Evolutionary conservation across 2,888 invertebrate species (phyloP), one percentile per base, ranked within the genome.

Genomic region (Pilophorus perplexus): DNA sequence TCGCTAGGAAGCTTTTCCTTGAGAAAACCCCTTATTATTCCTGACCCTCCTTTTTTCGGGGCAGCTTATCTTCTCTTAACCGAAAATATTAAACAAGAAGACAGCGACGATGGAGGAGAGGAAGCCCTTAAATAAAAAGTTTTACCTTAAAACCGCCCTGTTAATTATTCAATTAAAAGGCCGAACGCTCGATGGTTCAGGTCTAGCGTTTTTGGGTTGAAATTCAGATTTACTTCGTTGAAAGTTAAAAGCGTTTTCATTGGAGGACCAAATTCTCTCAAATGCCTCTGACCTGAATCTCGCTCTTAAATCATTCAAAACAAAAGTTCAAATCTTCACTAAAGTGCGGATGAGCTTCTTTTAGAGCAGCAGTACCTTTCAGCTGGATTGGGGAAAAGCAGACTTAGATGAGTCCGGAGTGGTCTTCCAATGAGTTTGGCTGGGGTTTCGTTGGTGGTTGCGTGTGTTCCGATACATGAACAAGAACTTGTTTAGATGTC

Each of bases 61-160:
- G 40, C 40, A 22, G 57, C 38, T 59, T 59, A 59, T 59, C 57
- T 40, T 59, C 23, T 23, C 12, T 38, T 59, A 22, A 20, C 57
- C 40, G 8, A 59, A 59, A 59, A 59, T 59, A 59, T 59, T 38
- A 59, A 59, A 38, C 57, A 37, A n/a, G n/a, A n/a, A n/a, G n/a
- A n/a, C n/a, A n/a, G 55, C 2, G 20, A n/a, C n/a, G 55, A 55
- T 37, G 20, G 38, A 18, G 38, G 50, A 50, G 22, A n/a, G 27
- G 27, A 50, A 28, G 16, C 50, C 16, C 50, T 50, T 50, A 50
- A 50, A 50, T 50, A 50, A 50, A 52, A 52, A 25, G 18, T 52
- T 52, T 52, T 52, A 52, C 52, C 52, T 52, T 52, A 18, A 52
- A 38, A 55, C 40, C 8, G 22, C 38, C 27, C 23, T 55, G 38